These are phyloP conservation scores for Clunio marinus DNA, from an alignment of 2,888 invertebrate species.

Conservation along the genomic window DNA sequence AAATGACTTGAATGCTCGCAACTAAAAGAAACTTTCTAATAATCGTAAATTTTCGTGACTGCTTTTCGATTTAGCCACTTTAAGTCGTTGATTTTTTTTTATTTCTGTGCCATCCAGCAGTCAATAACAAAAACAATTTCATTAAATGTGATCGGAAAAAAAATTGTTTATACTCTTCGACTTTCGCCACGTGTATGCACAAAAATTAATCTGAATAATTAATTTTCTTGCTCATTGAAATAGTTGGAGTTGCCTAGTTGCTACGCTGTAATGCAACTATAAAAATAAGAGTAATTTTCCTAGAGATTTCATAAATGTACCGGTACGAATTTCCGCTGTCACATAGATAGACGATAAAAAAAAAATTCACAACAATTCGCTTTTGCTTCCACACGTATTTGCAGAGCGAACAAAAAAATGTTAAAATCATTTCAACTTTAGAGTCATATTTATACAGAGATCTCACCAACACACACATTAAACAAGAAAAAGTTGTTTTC, in stretches of 20 bases:
- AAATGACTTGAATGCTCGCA: conserved; percentile 11
- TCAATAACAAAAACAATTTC: too few species aligned
- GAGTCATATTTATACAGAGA: not conserved
- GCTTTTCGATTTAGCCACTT: not conserved
- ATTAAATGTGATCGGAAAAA: too few species aligned
- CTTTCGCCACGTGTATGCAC: conserved; percentile 16
- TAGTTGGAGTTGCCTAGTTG: too few species aligned
- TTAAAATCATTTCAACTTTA: conserved; percentile 26
- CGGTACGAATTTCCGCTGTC: conserved; percentile 32
- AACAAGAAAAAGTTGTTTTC: conserved; percentile 10
- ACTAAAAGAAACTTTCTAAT: conserved; percentile 21
- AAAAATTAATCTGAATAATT: too few species aligned
- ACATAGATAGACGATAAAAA: not conserved
- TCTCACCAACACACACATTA: conserved; percentile 26
- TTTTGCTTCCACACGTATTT: conserved; percentile 13
- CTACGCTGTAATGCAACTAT: too few species aligned
- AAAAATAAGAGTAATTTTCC: not conserved
- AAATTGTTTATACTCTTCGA: too few species aligned
- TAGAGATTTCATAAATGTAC: conserved; percentile 10
- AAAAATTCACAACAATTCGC: conserved; percentile 1
- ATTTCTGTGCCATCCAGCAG: too few species aligned
- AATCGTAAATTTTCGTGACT: conserved; percentile 6
- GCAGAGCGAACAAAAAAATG: conserved; percentile 10
- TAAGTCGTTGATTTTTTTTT: not conserved
- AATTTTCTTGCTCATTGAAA: too few species aligned